Evolutionary conservation across 1,140 invertebrate species (phyloP).

Genomic region (Trichonephila clavipes): DNA sequence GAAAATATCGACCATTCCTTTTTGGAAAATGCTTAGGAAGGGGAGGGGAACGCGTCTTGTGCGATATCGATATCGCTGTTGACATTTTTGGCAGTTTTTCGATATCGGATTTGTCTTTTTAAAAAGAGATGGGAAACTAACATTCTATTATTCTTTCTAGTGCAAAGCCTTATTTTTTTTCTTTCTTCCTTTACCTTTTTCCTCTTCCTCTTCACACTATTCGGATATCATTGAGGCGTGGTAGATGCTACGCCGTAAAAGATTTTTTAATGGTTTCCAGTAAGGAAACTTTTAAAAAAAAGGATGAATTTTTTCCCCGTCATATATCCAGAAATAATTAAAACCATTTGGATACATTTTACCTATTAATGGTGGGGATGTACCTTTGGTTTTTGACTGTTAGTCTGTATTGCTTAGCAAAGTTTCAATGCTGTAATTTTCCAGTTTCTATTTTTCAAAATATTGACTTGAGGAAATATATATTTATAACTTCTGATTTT

Average conservation of each 20-base stretch:
- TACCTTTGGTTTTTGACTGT: not conserved
- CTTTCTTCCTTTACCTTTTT: not conserved
- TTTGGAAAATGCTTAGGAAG: not conserved
- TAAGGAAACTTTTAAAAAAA: not conserved
- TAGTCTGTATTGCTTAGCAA: no score
- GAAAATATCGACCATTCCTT: slow-evolving; percentile 35
- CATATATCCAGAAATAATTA: not conserved
- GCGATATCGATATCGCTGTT: slow-evolving; percentile 53
- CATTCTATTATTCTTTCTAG: slow-evolving; percentile 32
- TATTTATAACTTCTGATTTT: no score
- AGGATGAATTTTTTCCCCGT: not conserved
- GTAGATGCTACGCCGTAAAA: not conserved
- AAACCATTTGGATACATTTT: not conserved
- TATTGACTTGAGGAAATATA: no score
- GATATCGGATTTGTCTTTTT: slow-evolving; percentile 72
- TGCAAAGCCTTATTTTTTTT: not conserved
- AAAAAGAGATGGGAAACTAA: slow-evolving; percentile 22
- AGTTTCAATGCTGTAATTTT: no score
- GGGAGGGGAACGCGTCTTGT: slow-evolving; percentile 5
- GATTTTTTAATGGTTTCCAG: slow-evolving; percentile 1
- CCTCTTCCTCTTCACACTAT: not conserved
- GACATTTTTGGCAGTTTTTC: slow-evolving; percentile 64
- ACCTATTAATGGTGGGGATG: not conserved
- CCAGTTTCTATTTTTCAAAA: no score
- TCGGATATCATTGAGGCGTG: slow-evolving; percentile 28